Evolutionary conservation across 2,113 vertebrate genomes (phyloP).

Genomic region (Aegotheles bennettii): DNA sequence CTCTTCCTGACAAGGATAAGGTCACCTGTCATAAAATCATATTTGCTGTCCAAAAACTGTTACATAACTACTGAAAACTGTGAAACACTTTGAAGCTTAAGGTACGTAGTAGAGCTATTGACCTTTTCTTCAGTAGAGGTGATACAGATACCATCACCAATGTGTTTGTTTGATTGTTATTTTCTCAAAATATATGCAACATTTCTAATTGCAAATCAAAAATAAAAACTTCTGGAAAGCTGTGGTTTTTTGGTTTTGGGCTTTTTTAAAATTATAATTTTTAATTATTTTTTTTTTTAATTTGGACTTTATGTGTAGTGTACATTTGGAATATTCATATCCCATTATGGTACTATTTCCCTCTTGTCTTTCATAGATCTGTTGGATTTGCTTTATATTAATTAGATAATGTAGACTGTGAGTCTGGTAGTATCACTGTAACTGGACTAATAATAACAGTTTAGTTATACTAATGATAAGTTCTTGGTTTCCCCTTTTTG

Average conservation of each 20-base stretch:
- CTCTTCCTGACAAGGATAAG: slow-evolving; percentile 77
- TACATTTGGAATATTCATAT: not conserved
- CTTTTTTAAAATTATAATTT: too few species aligned
- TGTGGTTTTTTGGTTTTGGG: not conserved
- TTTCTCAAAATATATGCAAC: not conserved
- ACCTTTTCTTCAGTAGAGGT: slow-evolving; percentile 74
- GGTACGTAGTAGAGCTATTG: slow-evolving; percentile 41
- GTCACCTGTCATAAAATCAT: slow-evolving; percentile 78
- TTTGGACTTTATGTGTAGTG: not conserved
- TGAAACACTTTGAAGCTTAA: slow-evolving; percentile 68
- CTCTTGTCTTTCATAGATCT: not conserved
- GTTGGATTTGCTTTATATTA: too few species aligned
- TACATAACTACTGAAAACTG: slow-evolving; percentile 68
- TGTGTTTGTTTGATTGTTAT: slow-evolving; percentile 27
- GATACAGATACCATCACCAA: slow-evolving; percentile 48
- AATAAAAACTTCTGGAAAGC: not conserved
- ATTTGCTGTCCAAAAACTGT: slow-evolving; percentile 77
- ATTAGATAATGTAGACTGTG: too few species aligned
- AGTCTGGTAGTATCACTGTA: not conserved
- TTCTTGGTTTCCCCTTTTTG: not conserved
- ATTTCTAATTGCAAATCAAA: not conserved
- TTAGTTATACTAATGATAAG: not conserved
- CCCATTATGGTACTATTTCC: not conserved
- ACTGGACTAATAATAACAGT: not conserved
- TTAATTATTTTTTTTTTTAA: not conserved